Conservation (phyloP, 2,113 vertebrate genomes). For the Uropsilus gracilis region DNA sequence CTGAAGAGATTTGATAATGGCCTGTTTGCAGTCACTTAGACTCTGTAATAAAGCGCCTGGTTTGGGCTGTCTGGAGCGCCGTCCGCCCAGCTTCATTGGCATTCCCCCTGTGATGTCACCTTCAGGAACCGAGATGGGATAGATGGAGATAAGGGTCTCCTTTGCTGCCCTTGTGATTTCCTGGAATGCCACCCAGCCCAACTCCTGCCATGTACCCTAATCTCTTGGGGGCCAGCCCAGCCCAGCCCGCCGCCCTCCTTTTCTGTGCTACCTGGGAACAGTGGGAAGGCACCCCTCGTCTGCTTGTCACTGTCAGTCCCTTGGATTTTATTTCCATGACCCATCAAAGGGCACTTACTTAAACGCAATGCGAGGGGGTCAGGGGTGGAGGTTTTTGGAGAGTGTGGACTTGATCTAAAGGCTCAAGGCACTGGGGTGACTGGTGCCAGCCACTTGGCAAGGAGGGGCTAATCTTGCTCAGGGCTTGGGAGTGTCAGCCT, state of each 20-base stretch:
- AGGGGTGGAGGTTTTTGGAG: not conserved
- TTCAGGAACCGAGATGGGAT: slow-evolving; percentile 36
- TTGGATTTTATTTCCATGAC: not conserved
- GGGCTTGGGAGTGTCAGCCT: not conserved
- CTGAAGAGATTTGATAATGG: slow-evolving; percentile 80
- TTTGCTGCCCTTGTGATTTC: not conserved
- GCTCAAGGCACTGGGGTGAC: not conserved
- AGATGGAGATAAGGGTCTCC: slow-evolving; percentile 16
- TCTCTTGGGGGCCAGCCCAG: not conserved
- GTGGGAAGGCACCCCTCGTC: not conserved
- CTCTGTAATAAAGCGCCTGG: slow-evolving; percentile 63
- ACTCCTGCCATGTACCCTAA: not conserved
- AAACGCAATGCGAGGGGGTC: not conserved
- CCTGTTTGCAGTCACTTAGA: slow-evolving; percentile 77
- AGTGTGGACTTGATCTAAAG: slow-evolving; percentile 59
- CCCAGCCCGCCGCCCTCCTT: not conserved
- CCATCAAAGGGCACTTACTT: not conserved
- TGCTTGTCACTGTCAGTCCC: not conserved
- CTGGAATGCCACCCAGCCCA: not conserved
- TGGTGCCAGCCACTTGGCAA: not conserved
- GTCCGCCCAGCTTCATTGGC: not conserved
- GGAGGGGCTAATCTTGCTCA: not conserved
- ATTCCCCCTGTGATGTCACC: slow-evolving; percentile 66
- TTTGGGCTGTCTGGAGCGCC: slow-evolving; percentile 55
- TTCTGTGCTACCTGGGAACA: not conserved